Conservation (phyloP, 2,888 invertebrate species). For the Drosophila tripunctata region DNA sequence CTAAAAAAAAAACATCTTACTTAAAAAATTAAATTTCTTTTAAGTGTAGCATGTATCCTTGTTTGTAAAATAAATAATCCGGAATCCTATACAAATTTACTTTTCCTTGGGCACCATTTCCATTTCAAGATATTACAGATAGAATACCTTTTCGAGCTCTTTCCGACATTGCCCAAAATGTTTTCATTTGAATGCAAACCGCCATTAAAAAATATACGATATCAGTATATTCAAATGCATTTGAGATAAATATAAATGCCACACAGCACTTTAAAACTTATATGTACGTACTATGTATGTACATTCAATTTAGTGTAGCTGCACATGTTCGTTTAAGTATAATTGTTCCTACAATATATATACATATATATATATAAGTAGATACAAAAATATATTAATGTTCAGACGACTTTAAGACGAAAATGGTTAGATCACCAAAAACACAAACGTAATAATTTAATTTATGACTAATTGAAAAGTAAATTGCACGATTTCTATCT, state of each 20-base stretch:
- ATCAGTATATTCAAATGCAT: slow-evolving; percentile 3
- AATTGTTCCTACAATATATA: not conserved
- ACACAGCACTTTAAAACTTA: slow-evolving; percentile 3
- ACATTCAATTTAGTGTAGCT: no score
- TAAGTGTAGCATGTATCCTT: no score
- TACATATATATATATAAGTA: not conserved
- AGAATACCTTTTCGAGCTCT: no score
- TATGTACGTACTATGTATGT: slow-evolving; percentile 2
- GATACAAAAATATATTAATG: not conserved
- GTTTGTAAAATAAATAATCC: no score
- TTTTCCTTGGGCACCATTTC: no score
- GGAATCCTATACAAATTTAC: no score
- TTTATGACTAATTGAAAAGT: slow-evolving; percentile 1
- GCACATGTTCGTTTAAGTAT: slow-evolving; percentile 2
- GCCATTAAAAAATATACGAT: not conserved
- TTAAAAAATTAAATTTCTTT: no score
- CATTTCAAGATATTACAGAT: no score
- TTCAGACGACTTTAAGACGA: slow-evolving; percentile 9
- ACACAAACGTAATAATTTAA: slow-evolving; percentile 3
- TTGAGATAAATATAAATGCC: slow-evolving; percentile 44
- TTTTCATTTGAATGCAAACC: no score
- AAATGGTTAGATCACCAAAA: slow-evolving; percentile 23
- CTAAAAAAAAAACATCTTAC: no score
- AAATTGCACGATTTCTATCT: not conserved
- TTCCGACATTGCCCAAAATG: no score